Evolutionary conservation across 2,113 vertebrate species (phyloP).

Genomic region (Grammomys surdaster): DNA sequence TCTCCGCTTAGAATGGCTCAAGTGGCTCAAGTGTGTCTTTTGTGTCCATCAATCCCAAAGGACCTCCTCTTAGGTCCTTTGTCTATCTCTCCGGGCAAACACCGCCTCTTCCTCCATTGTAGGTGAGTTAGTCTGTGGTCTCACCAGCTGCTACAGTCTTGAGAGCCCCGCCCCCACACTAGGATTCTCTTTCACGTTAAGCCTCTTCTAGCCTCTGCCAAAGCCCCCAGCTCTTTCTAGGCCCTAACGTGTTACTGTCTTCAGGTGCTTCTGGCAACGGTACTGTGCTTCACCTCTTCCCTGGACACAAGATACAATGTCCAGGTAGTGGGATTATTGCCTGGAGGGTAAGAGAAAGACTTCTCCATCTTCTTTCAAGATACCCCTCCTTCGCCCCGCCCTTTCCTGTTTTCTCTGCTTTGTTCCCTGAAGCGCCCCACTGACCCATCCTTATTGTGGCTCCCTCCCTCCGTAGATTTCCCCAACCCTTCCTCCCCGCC

Average conservation of each 20-base stretch:
- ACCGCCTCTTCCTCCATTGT: background rate
- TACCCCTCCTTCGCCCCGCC: background rate
- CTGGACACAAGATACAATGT: slow-evolving; percentile 91
- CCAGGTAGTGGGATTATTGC: slow-evolving; percentile 94
- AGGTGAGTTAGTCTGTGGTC: background rate
- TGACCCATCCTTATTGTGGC: background rate
- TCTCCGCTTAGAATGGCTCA: background rate
- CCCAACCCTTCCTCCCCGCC: slow-evolving; percentile 88
- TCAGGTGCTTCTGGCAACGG: slow-evolving; percentile 93
- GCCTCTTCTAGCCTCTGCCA: background rate
- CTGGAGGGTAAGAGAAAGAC: slow-evolving; percentile 89
- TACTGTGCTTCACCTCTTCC: slow-evolving; percentile 91
- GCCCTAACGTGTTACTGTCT: background rate
- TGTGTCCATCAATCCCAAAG: background rate
- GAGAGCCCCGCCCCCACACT: background rate
- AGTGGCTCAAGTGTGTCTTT: background rate
- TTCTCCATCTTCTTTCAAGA: background rate
- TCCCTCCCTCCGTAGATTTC: slow-evolving; percentile 87
- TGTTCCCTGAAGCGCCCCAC: background rate
- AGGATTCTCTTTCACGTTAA: background rate
- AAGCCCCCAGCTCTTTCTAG: background rate
- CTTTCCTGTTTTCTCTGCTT: background rate
- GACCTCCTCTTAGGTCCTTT: background rate
- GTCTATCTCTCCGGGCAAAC: background rate
- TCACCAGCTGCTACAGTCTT: background rate